These are phyloP conservation scores for Drosophila subobscura DNA, from an alignment of 1,140 invertebrate genomes.

Conservation along the genomic window DNA sequence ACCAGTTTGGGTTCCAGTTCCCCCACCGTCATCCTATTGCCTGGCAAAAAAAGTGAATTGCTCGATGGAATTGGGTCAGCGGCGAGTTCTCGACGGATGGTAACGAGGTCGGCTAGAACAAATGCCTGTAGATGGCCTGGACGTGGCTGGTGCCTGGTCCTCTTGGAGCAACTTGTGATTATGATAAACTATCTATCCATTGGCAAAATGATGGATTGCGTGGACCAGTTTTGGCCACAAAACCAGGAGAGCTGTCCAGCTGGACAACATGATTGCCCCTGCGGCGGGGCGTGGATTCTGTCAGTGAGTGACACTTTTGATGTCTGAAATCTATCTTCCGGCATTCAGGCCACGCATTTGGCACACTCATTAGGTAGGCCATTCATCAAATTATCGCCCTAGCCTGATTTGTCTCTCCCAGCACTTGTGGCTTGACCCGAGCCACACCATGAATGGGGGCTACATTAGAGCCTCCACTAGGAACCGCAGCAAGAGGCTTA, in stretches of 20 bases:
- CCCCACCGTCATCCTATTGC: background rate
- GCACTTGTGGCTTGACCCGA: slow-evolving; percentile 31
- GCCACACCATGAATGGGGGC: slow-evolving; percentile 3
- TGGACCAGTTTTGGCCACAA: slow-evolving; percentile 48
- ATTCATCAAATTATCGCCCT: slow-evolving; percentile 67
- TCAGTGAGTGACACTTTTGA: slow-evolving; percentile 15
- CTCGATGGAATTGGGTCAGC: slow-evolving; percentile 69
- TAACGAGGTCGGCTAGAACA: slow-evolving; percentile 60
- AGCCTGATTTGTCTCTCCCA: slow-evolving; percentile 40
- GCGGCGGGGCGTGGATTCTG: slow-evolving; percentile 14
- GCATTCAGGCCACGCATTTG: slow-evolving; percentile 26
- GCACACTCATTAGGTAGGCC: slow-evolving; percentile 26
- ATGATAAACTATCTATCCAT: slow-evolving; percentile 63
- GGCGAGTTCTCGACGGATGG: slow-evolving; percentile 42
- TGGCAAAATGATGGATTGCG: slow-evolving; percentile 60
- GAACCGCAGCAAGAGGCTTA: slow-evolving; percentile 32
- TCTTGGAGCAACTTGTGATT: slow-evolving; percentile 53
- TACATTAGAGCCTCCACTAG: background rate
- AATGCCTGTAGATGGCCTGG: slow-evolving; percentile 45
- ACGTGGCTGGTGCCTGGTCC: slow-evolving; percentile 7
- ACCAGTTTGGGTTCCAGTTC: slow-evolving; percentile 52
- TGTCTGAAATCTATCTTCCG: slow-evolving; percentile 8
- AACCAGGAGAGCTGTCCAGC: slow-evolving; percentile 7
- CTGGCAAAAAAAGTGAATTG: slow-evolving; percentile 69
- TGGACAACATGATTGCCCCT: slow-evolving; percentile 42